Percentiles rank a stretch among this genome's conserved stretches.
Evolutionary conservation across 1,140 invertebrate genomes (phyloP).

Genomic region (Caenorhabditis elegans): DNA sequence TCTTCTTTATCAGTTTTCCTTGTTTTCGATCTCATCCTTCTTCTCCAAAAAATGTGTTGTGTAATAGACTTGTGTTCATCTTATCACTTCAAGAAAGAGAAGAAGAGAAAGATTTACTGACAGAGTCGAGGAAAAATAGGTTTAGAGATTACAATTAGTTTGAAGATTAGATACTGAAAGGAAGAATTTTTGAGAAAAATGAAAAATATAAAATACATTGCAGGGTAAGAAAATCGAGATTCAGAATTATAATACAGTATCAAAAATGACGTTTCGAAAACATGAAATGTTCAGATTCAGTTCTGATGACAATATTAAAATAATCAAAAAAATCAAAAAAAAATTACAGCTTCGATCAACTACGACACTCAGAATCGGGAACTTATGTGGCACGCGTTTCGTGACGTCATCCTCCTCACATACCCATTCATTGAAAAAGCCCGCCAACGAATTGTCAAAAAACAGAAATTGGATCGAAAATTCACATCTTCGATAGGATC

Average conservation of each 20-base stretch:
- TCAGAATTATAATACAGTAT: background rate
- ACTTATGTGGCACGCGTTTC: conserved; percentile 42
- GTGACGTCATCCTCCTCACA: conserved; percentile 36
- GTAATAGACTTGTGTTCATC: background rate
- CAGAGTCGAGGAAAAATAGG: background rate
- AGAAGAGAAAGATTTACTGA: conserved; percentile 1
- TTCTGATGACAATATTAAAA: background rate
- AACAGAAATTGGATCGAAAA: background rate
- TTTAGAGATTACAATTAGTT: background rate
- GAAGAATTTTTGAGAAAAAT: background rate
- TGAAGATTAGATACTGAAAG: background rate
- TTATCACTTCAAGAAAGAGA: conserved; percentile 18
- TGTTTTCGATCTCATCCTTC: background rate
- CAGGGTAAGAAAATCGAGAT: background rate
- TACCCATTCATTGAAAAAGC: conserved; percentile 25
- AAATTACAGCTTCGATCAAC: conserved; percentile 40
- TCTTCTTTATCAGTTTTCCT: too few relatives aligned
- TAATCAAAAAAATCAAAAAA: background rate
- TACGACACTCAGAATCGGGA: conserved; percentile 43
- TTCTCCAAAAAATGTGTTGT: background rate
- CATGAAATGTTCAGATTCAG: background rate
- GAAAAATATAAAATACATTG: background rate
- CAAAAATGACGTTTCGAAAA: background rate
- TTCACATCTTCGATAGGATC: background rate
- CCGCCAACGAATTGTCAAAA: background rate